Conservation (phyloP, 2,888 invertebrate genomes). For the Cantharis nigra region DNA sequence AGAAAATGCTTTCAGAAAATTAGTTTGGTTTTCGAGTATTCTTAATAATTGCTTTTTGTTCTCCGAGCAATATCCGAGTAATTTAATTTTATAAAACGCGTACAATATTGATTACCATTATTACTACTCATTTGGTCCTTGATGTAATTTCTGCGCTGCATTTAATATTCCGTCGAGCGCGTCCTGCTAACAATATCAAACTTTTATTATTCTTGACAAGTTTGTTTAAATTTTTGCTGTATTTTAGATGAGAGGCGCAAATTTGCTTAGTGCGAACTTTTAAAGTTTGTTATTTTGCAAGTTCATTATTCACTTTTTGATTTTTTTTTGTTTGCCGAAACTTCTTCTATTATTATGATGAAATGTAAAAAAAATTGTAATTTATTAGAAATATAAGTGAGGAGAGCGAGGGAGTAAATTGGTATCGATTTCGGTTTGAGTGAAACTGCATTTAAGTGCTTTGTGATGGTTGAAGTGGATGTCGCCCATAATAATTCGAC, state of each 20-base stretch:
- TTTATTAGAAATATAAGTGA: neutral
- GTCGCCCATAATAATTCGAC: slow-evolving; percentile 35
- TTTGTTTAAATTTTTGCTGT: slow-evolving; percentile 10
- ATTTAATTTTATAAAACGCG: neutral
- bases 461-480: slow-evolving; percentile 38
- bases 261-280: slow-evolving; percentile 16
- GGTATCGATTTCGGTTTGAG: slow-evolving; percentile 4
- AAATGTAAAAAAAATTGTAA: neutral
- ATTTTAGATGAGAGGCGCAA: slow-evolving; percentile 17
- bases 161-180: slow-evolving; percentile 13
- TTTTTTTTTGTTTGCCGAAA: slow-evolving; percentile 8
- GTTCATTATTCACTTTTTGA: slow-evolving; percentile 10
- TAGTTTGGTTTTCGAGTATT: neutral
- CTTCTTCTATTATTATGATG: neutral
- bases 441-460: slow-evolving; percentile 12
- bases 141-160: neutral
- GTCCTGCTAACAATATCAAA: slow-evolving; percentile 13
- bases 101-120: neutral
- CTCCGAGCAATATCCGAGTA: neutral
- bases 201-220: slow-evolving; percentile 23
- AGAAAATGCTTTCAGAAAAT: neutral
- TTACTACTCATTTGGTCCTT: neutral
- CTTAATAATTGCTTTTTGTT: neutral
- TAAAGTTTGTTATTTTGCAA: slow-evolving; percentile 18
- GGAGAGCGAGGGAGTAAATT: neutral